A percentile compares a stretch with the other conserved stretches of the same genome.
These are phyloP conservation scores for Thunnus albacares DNA, from an alignment of 2,797 vertebrate genomes.

Conservation along the genomic window DNA sequence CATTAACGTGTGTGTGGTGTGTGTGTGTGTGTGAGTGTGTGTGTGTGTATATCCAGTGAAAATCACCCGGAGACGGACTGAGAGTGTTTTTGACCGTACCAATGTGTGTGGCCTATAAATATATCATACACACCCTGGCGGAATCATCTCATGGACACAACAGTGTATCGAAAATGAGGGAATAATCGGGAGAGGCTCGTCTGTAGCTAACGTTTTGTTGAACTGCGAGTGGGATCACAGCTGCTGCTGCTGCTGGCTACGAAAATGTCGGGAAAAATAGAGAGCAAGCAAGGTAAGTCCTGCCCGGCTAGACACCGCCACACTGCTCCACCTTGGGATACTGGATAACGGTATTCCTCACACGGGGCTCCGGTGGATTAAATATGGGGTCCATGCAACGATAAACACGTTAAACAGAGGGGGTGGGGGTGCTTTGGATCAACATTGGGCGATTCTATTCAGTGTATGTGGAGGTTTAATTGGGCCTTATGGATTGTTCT, in stretches of 20 bases:
- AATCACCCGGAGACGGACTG: slow-evolving; percentile 76
- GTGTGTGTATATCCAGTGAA: slow-evolving; percentile 72
- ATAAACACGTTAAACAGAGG: not conserved
- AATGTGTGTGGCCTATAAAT: slow-evolving; percentile 76
- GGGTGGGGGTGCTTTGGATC: not conserved
- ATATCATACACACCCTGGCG: slow-evolving; percentile 37
- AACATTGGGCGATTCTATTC: slow-evolving; percentile 23
- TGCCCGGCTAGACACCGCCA: slow-evolving; percentile 48
- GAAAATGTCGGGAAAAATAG: slow-evolving; percentile 90
- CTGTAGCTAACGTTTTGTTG: slow-evolving; percentile 77
- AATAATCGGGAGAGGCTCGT: slow-evolving; percentile 80
- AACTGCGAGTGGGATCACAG: slow-evolving; percentile 81
- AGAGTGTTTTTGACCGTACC: slow-evolving; percentile 73
- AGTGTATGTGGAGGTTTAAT: slow-evolving; percentile 59
- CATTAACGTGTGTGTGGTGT: slow-evolving; percentile 53
- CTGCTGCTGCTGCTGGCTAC: slow-evolving; percentile 74
- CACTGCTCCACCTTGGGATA: slow-evolving; percentile 44
- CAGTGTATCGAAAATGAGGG: slow-evolving; percentile 74
- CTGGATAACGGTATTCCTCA: slow-evolving; percentile 60
- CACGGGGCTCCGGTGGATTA: slow-evolving; percentile 22
- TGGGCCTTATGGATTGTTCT: slow-evolving; percentile 72
- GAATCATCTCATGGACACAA: slow-evolving; percentile 74
- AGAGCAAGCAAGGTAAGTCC: slow-evolving; percentile 89
- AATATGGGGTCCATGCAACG: slow-evolving; percentile 11
- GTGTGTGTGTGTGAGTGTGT: slow-evolving; percentile 8